phyloP scores from a whole-genome alignment of 1,140 invertebrate genomes.

The Euwallacea fornicatus region DNA sequence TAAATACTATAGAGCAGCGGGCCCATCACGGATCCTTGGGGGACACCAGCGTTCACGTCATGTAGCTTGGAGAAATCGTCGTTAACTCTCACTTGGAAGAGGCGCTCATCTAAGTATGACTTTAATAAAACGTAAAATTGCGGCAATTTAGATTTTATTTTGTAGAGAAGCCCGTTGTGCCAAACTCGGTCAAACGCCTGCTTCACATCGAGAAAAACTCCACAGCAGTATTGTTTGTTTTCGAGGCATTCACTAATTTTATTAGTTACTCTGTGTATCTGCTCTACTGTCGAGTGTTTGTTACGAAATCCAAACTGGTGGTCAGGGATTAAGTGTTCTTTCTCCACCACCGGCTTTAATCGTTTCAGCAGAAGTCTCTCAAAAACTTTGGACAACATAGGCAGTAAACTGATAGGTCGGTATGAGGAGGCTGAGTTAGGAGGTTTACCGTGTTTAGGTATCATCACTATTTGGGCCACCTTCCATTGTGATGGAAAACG shows the following conservation, averaged over 20 bases:
- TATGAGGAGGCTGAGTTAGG: slow-evolving; percentile 44
- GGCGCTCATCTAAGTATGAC: not conserved
- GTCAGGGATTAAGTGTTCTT: slow-evolving; percentile 40
- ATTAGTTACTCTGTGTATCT: no score
- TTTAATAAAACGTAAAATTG: not conserved
- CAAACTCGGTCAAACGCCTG: slow-evolving; percentile 4
- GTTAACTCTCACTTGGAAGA: no score
- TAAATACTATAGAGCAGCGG: slow-evolving; percentile 6
- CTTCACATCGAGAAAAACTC: no score
- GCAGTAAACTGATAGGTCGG: slow-evolving; percentile 49
- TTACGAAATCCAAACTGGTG: slow-evolving; percentile 50
- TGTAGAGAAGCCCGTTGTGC: slow-evolving; percentile 1
- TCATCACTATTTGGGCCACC: slow-evolving; percentile 48
- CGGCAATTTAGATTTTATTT: slow-evolving; percentile 3
- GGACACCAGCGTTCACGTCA: not conserved
- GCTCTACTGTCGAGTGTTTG: slow-evolving; percentile 15
- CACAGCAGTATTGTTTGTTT: not conserved
- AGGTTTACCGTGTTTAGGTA: slow-evolving; percentile 48
- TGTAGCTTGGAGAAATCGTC: not conserved
- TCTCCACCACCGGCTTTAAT: slow-evolving; percentile 26
- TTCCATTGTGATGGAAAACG: slow-evolving; percentile 48
- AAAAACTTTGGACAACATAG: slow-evolving; percentile 47
- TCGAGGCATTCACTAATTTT: not conserved
- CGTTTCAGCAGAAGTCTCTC: no score
- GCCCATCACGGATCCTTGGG: not conserved